phyloP scores from a whole-genome alignment of 2,113 vertebrate species.

The Protobothrops flavoviridis region DNA sequence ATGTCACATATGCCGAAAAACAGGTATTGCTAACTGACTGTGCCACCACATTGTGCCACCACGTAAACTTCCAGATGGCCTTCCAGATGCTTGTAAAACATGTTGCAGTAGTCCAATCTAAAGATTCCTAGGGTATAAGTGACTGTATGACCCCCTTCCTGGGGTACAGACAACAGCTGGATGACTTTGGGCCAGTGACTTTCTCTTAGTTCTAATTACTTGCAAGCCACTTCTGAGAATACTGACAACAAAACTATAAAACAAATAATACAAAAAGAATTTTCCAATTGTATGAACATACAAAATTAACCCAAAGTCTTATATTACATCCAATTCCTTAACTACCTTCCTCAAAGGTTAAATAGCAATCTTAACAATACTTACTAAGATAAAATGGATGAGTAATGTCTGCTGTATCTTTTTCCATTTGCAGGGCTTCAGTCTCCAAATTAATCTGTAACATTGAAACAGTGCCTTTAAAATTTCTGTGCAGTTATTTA shows the following conservation, averaged over 20 bases:
- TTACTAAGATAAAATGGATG: conserved; percentile 83
- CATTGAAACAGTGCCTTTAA: conserved; percentile 32
- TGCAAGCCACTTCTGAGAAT: not conserved
- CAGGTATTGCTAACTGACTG: not conserved
- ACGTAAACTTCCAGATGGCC: not conserved
- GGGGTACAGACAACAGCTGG: not conserved
- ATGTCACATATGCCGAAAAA: not conserved
- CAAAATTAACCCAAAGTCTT: not conserved
- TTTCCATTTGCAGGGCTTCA: conserved; percentile 80
- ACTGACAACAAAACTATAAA: not conserved
- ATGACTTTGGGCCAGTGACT: not conserved
- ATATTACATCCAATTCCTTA: not conserved
- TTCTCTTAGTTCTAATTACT: not conserved
- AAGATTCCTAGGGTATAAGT: not conserved
- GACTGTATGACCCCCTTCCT: not conserved
- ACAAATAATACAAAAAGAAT: not conserved
- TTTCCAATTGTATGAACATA: not conserved
- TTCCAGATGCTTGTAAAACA: not conserved
- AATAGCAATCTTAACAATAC: conserved; percentile 37
- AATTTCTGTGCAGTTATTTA: not conserved
- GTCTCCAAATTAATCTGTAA: conserved; percentile 79
- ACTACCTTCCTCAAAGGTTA: not conserved
- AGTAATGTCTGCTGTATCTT: conserved; percentile 77
- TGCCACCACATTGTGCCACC: not conserved
- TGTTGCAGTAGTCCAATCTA: not conserved